These are phyloP conservation scores for Sylvicola cinctus DNA, from an alignment of 2,888 invertebrate genomes.

Conservation along the genomic window DNA sequence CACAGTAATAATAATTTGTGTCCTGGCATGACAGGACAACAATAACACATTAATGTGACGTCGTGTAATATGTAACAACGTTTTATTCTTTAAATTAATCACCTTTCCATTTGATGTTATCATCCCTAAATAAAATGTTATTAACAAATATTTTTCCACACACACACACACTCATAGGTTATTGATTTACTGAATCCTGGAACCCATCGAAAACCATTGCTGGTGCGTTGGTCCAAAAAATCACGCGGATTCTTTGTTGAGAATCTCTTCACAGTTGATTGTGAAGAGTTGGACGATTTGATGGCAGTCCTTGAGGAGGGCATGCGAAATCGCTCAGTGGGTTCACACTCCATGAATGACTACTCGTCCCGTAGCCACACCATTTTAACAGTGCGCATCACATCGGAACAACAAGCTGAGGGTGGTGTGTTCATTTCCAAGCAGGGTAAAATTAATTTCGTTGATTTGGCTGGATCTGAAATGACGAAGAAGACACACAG, in stretches of 20 bases:
- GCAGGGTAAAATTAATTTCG: constrained; percentile 88
- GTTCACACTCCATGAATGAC: constrained; percentile 83
- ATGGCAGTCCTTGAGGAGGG: constrained; percentile 89
- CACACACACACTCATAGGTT: too few species aligned
- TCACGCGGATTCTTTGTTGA: constrained; percentile 86
- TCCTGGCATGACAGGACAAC: too few species aligned
- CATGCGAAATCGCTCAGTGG: constrained; percentile 74
- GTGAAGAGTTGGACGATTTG: constrained; percentile 79
- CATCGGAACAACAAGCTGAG: constrained; percentile 63
- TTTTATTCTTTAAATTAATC: too few species aligned
- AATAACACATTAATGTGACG: too few species aligned
- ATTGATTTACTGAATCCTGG: constrained; percentile 85
- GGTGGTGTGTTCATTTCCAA: constrained; percentile 71
- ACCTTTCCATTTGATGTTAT: too few species aligned
- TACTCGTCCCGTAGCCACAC: constrained; percentile 85
- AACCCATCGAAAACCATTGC: constrained; percentile 49
- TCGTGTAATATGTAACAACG: too few species aligned
- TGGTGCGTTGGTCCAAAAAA: constrained; percentile 88
- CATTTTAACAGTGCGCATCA: constrained; percentile 73
- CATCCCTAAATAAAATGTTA: too few species aligned
- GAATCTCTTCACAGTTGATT: constrained; percentile 88
- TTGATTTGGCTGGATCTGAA: constrained; percentile 91
- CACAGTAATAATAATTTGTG: too few species aligned
- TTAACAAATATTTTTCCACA: too few species aligned
- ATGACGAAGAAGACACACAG: constrained; percentile 83